Evolutionary conservation across 2,797 vertebrate genomes (phyloP), one percentile per base, ranked within the genome.

Genomic region (Menidia menidia): DNA sequence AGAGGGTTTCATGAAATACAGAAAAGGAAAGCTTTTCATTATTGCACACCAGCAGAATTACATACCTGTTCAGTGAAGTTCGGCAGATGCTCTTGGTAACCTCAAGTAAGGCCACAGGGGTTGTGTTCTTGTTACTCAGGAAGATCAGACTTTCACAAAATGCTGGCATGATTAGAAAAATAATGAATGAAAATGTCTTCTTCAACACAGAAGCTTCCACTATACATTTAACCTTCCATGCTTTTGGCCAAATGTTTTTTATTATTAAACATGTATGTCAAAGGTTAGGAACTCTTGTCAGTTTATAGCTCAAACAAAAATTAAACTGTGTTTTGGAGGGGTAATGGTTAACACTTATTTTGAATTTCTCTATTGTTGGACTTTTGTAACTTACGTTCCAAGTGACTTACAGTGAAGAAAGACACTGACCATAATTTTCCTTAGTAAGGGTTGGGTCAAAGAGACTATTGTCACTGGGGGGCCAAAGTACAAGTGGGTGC

Each of bases 41-140:
- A 3, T 41, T 39, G 47, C 39, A 31, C 10, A 5, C 42, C 35
- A 51, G 33, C 19, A 59, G 35, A 45, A 19, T 55, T 15, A 60
- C 19, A 19, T 35, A 91, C 91, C 85, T 93, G 82, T 92, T 93
- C 4, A 94, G 87, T n/a, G 92, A 88, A 0, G 94, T 94, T 3
- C 76, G 87, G 75, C 94, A 95, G 59, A 95, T 93, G 73, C 94
- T 95, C 45, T 78, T 87, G 58, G 89, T 87, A 60, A 95, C 65
- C 80, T 95, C 94, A 12, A 93, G 64, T 59, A 94, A 15, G 55
- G 91, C 48, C 13, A 88, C 6, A 11, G 83, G 25, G 1, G 92
- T 92, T 63, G 75, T 62, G 73, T 93, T 93, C 45, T 64, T 73
- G 0, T 32, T 0, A 7, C 54, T 70, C 19, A 90, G 42, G 10